Base-by-base conservation (phyloP, 2,888 invertebrate genomes). In the Cryptophagus acutangulus region DNA sequence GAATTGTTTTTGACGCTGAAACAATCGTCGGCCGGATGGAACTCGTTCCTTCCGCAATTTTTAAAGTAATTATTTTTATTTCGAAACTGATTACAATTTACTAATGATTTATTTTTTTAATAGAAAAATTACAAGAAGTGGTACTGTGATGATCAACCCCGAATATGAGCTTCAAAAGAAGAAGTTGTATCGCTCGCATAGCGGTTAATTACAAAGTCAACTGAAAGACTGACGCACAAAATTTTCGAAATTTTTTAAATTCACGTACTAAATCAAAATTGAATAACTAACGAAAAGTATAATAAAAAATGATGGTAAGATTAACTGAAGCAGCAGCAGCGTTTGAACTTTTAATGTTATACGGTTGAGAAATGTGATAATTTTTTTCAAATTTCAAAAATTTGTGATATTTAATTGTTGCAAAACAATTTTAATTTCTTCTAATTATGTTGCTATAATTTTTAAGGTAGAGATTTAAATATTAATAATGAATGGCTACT, bases 131-230 rank as follows among this genome's bases (percentile, higher is more conserved):
- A 84, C 87, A 54, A 80, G 84, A 71, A 81, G 87, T 71, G 84
- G 86, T 68, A 86, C 87, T 55, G 83, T 91, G 62, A 82, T 90
- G 74, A 87, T 91, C 70, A 87, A 87, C 73, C 81, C 84, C 58
- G 85, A 84, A 67, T 91, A 87, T 74, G 82, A 81, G 65, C 76
- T 92, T 72, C 84, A 83, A 65, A 90, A 91, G 76, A 88, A 87
- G 72, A 90, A 91, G 73, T 74, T 92, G 58, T 91, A 89, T 76
- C 76, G 87, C 61, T 82, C 83, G 37, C 54, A 45, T 40, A 49
- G 48, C 40, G 48, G 46, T 49, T 49, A 46, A 20, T 6, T 6
- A 20, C 9, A 20, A 20, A 9, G 9, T 6, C 20, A 9, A 20
- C 20, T 20, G 20, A 20, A 20, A 20, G 9, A 20, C 20, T 6